Evolutionary conservation across 2,113 vertebrate species (phyloP).

Genomic region (Ctenodactylus gundi): DNA sequence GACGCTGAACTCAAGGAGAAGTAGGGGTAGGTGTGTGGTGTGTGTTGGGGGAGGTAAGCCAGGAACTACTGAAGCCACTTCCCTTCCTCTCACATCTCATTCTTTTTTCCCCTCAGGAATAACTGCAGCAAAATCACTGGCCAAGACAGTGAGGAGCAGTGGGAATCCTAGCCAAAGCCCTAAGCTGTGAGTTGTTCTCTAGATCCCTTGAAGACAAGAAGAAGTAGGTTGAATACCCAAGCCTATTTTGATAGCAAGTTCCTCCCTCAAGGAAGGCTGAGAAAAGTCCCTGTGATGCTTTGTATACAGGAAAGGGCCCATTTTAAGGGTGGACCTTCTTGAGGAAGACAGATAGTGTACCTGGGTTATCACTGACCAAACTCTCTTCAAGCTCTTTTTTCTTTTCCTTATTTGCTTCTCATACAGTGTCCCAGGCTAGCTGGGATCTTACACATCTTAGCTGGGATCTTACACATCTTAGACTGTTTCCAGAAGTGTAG

Average conservation of each 20-base stretch:
- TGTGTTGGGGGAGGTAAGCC: background rate
- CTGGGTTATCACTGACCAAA: conserved; percentile 33
- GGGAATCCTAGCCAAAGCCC: conserved; percentile 23
- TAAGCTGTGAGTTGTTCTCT: conserved; percentile 45
- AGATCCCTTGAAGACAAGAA: conserved; percentile 54
- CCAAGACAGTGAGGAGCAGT: background rate
- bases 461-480: background rate
- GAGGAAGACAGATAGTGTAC: conserved; percentile 14
- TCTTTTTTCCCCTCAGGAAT: conserved; percentile 23
- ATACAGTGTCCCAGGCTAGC: background rate
- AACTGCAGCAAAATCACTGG: background rate
- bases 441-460: background rate
- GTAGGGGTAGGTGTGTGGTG: background rate
- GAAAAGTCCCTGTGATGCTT: conserved; percentile 14
- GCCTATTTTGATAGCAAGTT: conserved; percentile 56
- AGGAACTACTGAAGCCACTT: conserved; percentile 42
- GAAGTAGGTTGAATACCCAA: conserved; percentile 42
- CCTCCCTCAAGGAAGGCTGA: conserved; percentile 56
- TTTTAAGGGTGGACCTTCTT: conserved; percentile 45
- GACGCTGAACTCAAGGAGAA: background rate
- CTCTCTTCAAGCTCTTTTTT: conserved; percentile 35
- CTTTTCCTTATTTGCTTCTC: background rate
- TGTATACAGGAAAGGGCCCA: background rate
- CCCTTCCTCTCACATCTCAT: conserved; percentile 48
- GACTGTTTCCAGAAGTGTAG: background rate